Conservation (phyloP, 1,140 invertebrate species). For the Calliopsis andreniformis region DNA sequence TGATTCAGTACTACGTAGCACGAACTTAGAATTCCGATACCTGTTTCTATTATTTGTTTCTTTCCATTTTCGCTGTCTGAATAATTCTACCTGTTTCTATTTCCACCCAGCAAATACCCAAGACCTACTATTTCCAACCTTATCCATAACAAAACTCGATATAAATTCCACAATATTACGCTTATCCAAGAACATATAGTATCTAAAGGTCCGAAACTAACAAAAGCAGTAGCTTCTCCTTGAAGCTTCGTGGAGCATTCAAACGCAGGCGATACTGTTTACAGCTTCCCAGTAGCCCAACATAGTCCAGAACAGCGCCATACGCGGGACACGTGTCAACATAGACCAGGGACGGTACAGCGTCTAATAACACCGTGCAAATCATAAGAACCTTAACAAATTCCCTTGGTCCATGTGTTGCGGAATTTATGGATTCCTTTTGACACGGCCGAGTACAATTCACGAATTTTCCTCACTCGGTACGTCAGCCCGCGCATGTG, state of each 20-base stretch:
- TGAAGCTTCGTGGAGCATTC: background rate
- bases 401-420: conserved; percentile 28
- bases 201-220: background rate
- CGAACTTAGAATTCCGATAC: too few relatives aligned
- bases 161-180: background rate
- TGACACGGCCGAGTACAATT: conserved; percentile 12
- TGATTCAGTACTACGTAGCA: too few relatives aligned
- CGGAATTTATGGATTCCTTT: conserved; percentile 36
- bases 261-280: background rate
- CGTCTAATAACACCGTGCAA: conserved; percentile 26
- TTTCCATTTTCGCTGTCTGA: too few relatives aligned
- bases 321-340: background rate
- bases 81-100: too few relatives aligned
- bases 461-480: conserved; percentile 16
- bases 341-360: background rate
- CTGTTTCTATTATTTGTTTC: too few relatives aligned
- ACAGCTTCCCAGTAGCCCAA: background rate
- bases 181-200: background rate
- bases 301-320: background rate
- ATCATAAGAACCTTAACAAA: conserved; percentile 26
- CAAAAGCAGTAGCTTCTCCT: conserved; percentile 7
- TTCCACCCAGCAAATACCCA: too few relatives aligned
- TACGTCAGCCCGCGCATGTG: conserved; percentile 18
- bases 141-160: too few relatives aligned
- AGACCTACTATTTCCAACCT: background rate